Evolutionary conservation across 2,113 vertebrate genomes (phyloP).

Genomic region (Ramphastos sulfuratus): DNA sequence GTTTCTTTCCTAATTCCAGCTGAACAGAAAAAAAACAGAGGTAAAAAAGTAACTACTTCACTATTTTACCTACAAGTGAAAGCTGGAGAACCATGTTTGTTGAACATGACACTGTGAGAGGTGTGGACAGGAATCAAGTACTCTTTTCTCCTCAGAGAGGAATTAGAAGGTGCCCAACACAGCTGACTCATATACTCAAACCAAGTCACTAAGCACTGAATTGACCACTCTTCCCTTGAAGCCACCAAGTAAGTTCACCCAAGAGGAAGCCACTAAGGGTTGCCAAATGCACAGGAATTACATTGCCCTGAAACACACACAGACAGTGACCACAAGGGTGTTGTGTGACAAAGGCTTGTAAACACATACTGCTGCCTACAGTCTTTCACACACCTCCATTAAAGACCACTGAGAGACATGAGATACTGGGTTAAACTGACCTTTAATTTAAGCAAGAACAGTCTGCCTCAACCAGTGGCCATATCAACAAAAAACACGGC

Average conservation of each 20-base stretch:
- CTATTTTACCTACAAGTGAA: background rate
- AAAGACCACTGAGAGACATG: background rate
- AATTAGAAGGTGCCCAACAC: background rate
- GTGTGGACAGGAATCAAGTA: background rate
- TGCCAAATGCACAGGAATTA: background rate
- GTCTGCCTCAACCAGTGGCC: rapidly evolving
- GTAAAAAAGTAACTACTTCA: background rate
- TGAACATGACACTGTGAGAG: background rate
- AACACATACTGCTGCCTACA: background rate
- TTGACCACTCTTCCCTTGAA: background rate
- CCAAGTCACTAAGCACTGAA: background rate
- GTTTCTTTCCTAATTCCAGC: background rate
- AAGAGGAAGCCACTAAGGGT: background rate
- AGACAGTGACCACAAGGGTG: rapidly evolving
- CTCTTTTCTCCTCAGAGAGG: background rate
- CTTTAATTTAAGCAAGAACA: background rate
- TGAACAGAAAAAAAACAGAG: background rate
- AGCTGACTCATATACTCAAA: background rate
- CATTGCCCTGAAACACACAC: background rate
- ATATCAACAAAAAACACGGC: background rate
- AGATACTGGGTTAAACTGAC: background rate
- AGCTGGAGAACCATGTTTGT: background rate
- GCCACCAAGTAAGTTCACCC: background rate
- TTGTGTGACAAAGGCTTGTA: background rate
- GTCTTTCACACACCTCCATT: background rate